Percentiles rank a stretch among this genome's conserved stretches.
These are phyloP conservation scores for Papilio elwesi DNA, from an alignment of 2,888 invertebrate species.

Conservation along the genomic window DNA sequence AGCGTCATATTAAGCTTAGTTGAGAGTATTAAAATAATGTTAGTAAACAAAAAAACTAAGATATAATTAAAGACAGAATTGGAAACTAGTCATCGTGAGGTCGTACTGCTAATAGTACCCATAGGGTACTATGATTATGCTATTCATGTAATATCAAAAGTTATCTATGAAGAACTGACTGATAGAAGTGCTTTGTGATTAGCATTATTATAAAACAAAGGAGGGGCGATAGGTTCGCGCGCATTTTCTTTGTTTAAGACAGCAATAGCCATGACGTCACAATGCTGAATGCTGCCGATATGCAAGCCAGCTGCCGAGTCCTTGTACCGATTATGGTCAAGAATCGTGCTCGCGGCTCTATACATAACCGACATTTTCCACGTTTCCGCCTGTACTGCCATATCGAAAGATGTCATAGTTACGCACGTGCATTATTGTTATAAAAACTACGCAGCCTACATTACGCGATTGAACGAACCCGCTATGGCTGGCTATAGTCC, in stretches of 20 bases:
- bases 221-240: slow-evolving; percentile 50
- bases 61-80: neutral
- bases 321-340: slow-evolving; percentile 82
- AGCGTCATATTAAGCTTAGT: too few relatives aligned
- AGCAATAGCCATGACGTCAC: slow-evolving; percentile 76
- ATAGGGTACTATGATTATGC: neutral
- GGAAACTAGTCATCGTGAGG: neutral
- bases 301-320: slow-evolving; percentile 81
- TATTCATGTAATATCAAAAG: slow-evolving; percentile 9
- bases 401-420: slow-evolving; percentile 79
- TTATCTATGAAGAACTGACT: neutral
- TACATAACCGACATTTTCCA: slow-evolving; percentile 82
- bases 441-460: slow-evolving; percentile 49
- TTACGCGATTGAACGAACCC: slow-evolving; percentile 41
- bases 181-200: neutral
- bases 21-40: too few relatives aligned
- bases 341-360: slow-evolving; percentile 77
- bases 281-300: slow-evolving; percentile 77
- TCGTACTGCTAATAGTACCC: neutral
- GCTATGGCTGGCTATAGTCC: slow-evolving; percentile 43
- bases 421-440: slow-evolving; percentile 66
- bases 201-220: slow-evolving; percentile 43
- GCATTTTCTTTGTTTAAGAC: slow-evolving; percentile 76
- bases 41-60: too few relatives aligned
- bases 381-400: slow-evolving; percentile 78